Base-by-base conservation (phyloP, 2,888 invertebrate species). In the Caenorhabditis panamensis region DNA sequence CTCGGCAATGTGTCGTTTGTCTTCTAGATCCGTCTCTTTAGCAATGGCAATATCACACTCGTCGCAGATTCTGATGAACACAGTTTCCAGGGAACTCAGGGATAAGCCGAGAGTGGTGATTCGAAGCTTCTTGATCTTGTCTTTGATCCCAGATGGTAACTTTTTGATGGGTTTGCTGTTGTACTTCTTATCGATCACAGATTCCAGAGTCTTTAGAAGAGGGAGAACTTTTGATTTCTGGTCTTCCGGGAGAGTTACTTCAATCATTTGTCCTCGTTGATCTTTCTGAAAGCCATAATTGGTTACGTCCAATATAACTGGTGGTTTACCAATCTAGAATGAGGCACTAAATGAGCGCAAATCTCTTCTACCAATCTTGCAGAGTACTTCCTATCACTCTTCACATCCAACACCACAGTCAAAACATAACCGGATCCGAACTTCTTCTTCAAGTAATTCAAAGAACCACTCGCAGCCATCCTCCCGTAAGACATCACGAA, bases 11-110 rank as follows among this genome's bases (percentile, higher is more conserved):
- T 31, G 49, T 18, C 72, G 5, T 18, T 20, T 72, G 20, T 63
- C 63, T 9, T 54, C 49, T n/a, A 56, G 56, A 47, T 72, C 63
- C 1, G 54, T 54, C 6, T 62, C 71, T n/a, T n/a, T n/a, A 16
- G 28, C 44, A 44, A 71, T 11, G 20, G 51, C 62, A 22, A 37
- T 28, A 54, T 71, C 71, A n/a, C 71, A 71, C 31, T 64, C 66
- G 9, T 54, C 61, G 13, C 49, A 54, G 16, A 76, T 54, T 20
- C 53, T 67, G 47, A 87, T 75, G 76, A 89, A 89, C 5, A 90
- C 89, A 67, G 90, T 88, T 67, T 89, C 89, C 53, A 89, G 69
- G 2, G 87, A 86, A 72, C 88, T 89, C 58, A 90, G 47, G n/a
- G 86, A 87, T 4, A 89, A 66, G 37, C 89, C 89, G 58, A 89